Conservation (phyloP, 2,797 vertebrate species). For the Ptychobarbus kaznakovi region DNA sequence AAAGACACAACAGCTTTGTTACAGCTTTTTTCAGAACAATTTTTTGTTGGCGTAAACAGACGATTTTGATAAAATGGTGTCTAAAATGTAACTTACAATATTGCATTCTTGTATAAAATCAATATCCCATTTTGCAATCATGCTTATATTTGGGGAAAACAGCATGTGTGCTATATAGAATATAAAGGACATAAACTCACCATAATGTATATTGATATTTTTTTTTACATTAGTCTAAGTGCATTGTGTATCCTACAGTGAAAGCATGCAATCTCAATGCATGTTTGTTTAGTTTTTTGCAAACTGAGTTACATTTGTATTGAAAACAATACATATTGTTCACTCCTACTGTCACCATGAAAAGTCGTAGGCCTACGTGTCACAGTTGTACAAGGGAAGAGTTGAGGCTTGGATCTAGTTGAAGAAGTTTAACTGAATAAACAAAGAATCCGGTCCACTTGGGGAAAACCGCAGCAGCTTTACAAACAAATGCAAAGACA, state of each 20-base stretch:
- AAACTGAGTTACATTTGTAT: not conserved
- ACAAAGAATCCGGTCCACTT: not conserved
- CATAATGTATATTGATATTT: not conserved
- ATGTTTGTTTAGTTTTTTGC: not conserved
- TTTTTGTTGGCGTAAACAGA: not conserved
- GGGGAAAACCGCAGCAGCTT: not conserved
- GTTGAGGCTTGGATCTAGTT: not conserved
- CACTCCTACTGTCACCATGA: not conserved
- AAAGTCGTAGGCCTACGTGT: not conserved
- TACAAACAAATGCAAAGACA: not conserved
- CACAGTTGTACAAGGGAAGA: not conserved
- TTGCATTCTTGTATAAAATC: not conserved
- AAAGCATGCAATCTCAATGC: not conserved
- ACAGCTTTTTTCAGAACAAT: not conserved
- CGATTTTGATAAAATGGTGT: not conserved
- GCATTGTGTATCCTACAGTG: not conserved
- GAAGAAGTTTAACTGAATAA: not conserved
- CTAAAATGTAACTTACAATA: not conserved
- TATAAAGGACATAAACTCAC: not conserved
- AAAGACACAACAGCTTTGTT: not conserved
- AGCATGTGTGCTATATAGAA: not conserved
- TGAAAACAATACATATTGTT: too few relatives aligned
- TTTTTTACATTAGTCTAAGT: not conserved
- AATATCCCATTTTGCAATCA: not conserved
- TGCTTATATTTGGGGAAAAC: not conserved